Base-by-base conservation (phyloP, 2,888 invertebrate genomes). In the Punctoribates punctum region DNA sequence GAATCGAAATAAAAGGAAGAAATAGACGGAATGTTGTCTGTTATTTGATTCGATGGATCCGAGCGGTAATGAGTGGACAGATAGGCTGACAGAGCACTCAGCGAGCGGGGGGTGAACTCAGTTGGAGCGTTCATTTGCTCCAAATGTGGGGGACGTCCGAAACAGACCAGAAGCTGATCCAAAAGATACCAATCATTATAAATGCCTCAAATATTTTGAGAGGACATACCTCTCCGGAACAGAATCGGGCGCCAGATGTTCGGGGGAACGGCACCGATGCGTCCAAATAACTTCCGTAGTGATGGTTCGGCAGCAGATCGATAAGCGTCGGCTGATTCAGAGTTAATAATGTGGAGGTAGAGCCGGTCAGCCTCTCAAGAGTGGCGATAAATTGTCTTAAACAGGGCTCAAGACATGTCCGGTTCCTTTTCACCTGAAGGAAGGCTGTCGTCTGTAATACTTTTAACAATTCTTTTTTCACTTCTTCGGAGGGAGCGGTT, bases 161-260 rank as follows among this genome's bases (percentile, higher is more conserved):
- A 96, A 80, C 92, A 92, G 0, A 94, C 94, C 77, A 97, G 85
- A 75, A 89, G 88, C 65, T 67, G 27, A 38, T 20, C n/a, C n/a
- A n/a, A n/a, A n/a, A n/a, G n/a, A n/a, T n/a, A n/a, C n/a, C n/a
- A n/a, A n/a, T n/a, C n/a, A n/a, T n/a, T n/a, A n/a, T n/a, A n/a
- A n/a, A n/a, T n/a, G n/a, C n/a, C 3, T 17, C 29, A 29, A 60
- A 51, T 17, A 51, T 51, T 13, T 42, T 42, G 15, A 3, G 23
- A 60, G 27, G 29, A n/a, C 65, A 38, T 15, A 75, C 73, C 81
- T 88, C 88, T 88, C 91, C 91, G 34, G 91, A 91, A 84, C 93
- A 94, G 87, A 96, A 97, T 81, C 91, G 90, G 0, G 94, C 96
- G 0, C 96, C 96, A 13, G 94, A 94, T 0, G 96, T 96, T 75